Evolutionary conservation across 2,888 invertebrate genomes (phyloP), one percentile per base, ranked within the genome.

Genomic region (Habrosyne pyritoides): DNA sequence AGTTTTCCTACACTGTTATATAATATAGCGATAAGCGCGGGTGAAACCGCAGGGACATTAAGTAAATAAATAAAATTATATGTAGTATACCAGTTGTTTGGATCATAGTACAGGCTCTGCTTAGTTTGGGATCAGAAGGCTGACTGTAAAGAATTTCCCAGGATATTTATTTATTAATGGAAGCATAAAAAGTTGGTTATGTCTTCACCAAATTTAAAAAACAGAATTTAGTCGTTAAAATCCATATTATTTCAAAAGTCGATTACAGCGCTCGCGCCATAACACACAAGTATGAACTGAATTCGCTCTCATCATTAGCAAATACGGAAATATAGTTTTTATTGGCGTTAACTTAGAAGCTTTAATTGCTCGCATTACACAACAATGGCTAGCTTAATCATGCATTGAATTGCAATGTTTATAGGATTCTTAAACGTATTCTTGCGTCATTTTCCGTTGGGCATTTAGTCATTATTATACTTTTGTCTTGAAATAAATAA

Each of bases 291-390:
- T 33, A n/a, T n/a, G 33, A n/a, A n/a, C 4, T n/a, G n/a, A 33
- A 33, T 33, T n/a, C n/a, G 33, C 5, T 33, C 4, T 33, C 33
- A n/a, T 2, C 42, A 42, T 18, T 33, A 3, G 12, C 12, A 18
- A 42, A 42, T 42, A 18, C 18, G 42, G 42, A 42, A 42, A 42
- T 42, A 42, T 42, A 42, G 42, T 18, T 42, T 42, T 42, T 42
- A 18, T 42, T 2, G 14, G 1, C 8, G 18, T 42, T 42, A 42
- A 42, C 14, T 42, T 42, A 42, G 42, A 42, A 18, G 18, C 42
- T 42, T 7, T 18, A 42, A 42, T 42, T 42, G 42, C 42, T 8
- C 18, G 18, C 18, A 7, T 8, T 42, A n/a, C 18, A n/a, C 8
- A 14, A 42, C 42, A 42, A 42, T 18, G 5, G 18, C 2, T 1